Percentiles rank a stretch among this genome's conserved stretches.
phyloP scores from a whole-genome alignment of 2,113 vertebrate genomes.

The Mastomys natalensis region DNA sequence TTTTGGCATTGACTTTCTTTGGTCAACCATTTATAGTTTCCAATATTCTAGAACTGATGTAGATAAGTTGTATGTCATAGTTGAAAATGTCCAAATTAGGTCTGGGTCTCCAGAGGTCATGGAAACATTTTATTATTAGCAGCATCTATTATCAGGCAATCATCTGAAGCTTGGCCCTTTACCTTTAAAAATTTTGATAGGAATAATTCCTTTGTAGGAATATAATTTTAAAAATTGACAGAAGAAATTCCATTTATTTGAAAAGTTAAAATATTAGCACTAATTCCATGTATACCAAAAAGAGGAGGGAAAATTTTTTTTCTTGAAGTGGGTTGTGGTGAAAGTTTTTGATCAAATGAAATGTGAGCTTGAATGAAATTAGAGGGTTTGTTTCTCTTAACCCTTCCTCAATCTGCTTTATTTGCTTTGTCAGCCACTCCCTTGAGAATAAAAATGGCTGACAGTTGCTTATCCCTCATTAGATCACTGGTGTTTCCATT shows the following conservation, averaged over 20 bases:
- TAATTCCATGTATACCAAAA: neutral
- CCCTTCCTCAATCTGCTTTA: neutral
- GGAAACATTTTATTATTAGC: conserved; percentile 21
- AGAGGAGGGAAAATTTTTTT: neutral
- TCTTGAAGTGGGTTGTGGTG: neutral
- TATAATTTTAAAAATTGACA: neutral
- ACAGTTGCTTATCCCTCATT: neutral
- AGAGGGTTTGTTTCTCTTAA: neutral
- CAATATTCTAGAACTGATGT: conserved; percentile 48
- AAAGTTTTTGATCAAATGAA: conserved; percentile 24
- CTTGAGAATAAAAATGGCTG: neutral
- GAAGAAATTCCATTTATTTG: neutral
- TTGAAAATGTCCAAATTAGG: conserved; percentile 57
- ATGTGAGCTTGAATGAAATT: neutral
- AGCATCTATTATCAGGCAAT: neutral
- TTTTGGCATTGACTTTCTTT: neutral
- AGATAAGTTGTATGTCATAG: conserved; percentile 65
- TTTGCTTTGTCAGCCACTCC: neutral
- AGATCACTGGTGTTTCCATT: conserved; percentile 1
- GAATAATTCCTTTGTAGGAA: neutral
- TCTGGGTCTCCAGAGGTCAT: neutral
- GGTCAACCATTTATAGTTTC: conserved; percentile 32
- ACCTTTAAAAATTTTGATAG: conserved; percentile 12
- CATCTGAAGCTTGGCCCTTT: neutral
- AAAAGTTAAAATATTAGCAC: neutral